phyloP scores from a whole-genome alignment of 2,888 invertebrate species.

The Eurytoma californica region DNA sequence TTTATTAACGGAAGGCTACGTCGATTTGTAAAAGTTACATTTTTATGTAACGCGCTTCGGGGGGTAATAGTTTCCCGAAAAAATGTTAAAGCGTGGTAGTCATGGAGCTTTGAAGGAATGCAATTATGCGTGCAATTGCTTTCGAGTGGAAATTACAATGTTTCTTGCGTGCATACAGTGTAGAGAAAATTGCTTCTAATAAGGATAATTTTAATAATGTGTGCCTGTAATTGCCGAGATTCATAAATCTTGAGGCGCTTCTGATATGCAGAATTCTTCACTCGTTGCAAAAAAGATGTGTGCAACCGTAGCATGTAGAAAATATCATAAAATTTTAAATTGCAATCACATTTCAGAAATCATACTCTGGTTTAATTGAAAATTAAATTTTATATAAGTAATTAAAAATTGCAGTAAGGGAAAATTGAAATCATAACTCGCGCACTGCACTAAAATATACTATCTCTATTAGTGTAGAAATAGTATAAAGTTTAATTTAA shows the following conservation, averaged over 20 bases:
- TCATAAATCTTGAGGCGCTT: conserved; percentile 46
- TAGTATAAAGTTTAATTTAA: too few species aligned
- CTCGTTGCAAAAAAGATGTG: too few species aligned
- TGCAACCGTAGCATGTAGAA: too few species aligned
- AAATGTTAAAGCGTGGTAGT: background rate
- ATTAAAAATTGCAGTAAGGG: background rate
- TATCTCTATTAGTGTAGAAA: too few species aligned
- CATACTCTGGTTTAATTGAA: too few species aligned
- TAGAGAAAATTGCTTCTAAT: conserved; percentile 37
- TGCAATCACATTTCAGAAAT: too few species aligned
- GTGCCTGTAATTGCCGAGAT: conserved; percentile 39
- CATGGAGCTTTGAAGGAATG: background rate
- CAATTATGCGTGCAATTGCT: conserved; percentile 30
- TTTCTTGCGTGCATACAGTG: conserved; percentile 43
- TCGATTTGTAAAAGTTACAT: background rate
- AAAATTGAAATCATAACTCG: too few species aligned
- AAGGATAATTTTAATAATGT: conserved; percentile 20
- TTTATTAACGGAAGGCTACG: too few species aligned
- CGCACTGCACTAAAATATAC: too few species aligned
- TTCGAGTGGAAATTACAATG: conserved; percentile 32
- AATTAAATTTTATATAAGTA: background rate
- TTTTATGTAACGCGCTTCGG: background rate
- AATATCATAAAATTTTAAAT: too few species aligned
- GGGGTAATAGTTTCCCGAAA: background rate
- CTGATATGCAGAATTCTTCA: conserved; percentile 35